A percentile compares a stretch with the other conserved stretches of the same genome.
phyloP scores from a whole-genome alignment of 64 coral and sea anemone species.

The Actinia tenebrosa region DNA sequence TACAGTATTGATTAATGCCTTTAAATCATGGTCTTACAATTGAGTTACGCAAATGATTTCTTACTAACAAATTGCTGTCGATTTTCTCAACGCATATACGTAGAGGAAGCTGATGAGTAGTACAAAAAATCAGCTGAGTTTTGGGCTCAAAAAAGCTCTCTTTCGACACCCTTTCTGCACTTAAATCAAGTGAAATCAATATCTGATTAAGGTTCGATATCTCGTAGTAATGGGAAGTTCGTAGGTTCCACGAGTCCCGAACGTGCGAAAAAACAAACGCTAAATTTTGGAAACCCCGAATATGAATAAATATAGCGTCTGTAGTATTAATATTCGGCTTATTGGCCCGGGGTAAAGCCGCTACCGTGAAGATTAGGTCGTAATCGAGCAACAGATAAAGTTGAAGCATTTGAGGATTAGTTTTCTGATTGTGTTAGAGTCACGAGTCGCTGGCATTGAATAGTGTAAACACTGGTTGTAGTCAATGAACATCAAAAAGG shows the following conservation, averaged over 20 bases:
- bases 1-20: not conserved
- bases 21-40: not conserved
- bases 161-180: not conserved
- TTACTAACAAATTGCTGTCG: not conserved
- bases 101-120: not conserved
- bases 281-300: not conserved
- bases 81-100: not conserved
- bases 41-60: not conserved
- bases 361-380: constrained; percentile 7
- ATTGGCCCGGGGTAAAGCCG: constrained; percentile 16
- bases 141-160: not conserved
- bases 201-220: not conserved
- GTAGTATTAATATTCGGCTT: not conserved
- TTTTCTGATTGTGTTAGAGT: constrained; percentile 3
- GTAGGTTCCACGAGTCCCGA: not conserved
- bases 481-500: not conserved
- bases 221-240: not conserved
- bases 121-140: not conserved
- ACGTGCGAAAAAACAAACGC: not conserved
- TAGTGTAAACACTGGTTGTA: not conserved
- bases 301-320: not conserved
- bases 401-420: not conserved
- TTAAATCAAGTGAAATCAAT: not conserved
- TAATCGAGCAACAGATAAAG: constrained; percentile 22
- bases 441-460: not conserved